Percentiles rank a stretch among this genome's conserved stretches.
Evolutionary conservation across 2,797 vertebrate species (phyloP).

Genomic region (Aulostomus chinensis): DNA sequence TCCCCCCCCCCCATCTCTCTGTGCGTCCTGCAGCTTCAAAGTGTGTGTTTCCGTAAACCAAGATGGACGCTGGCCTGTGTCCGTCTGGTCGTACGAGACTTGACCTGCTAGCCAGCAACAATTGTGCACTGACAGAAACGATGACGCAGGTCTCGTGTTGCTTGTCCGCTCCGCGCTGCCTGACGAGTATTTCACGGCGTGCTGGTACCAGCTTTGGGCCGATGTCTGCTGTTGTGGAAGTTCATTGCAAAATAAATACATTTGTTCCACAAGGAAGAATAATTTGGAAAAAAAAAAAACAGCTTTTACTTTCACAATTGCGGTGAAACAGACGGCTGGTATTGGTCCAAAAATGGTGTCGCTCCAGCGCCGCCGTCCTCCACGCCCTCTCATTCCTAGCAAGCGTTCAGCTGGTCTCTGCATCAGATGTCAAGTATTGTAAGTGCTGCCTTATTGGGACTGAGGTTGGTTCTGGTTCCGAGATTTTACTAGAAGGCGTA

Average conservation of each 20-base stretch:
- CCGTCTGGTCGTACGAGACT: conserved; percentile 22
- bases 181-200: conserved; percentile 7
- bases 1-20: not conserved
- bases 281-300: too few relatives aligned
- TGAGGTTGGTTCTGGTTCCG: conserved; percentile 49
- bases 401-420: conserved; percentile 35
- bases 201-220: conserved; percentile 1
- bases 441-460: conserved; percentile 70
- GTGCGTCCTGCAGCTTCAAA: not conserved
- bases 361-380: conserved; percentile 17
- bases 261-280: not conserved
- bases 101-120: conserved; percentile 33
- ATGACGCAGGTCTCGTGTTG: conserved; percentile 31
- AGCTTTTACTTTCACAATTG: too few relatives aligned
- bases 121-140: conserved; percentile 45
- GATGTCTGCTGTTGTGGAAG: not conserved
- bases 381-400: conserved; percentile 56
- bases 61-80: conserved; percentile 36
- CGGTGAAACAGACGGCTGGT: too few relatives aligned
- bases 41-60: conserved; percentile 34
- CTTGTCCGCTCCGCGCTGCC: conserved; percentile 28
- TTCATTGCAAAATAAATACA: not conserved
- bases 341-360: conserved; percentile 25
- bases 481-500: conserved; percentile 47
- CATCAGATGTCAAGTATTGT: conserved; percentile 56